Evolutionary conservation across 2,797 vertebrate genomes (phyloP).

Genomic region (Dipus sagitta): DNA sequence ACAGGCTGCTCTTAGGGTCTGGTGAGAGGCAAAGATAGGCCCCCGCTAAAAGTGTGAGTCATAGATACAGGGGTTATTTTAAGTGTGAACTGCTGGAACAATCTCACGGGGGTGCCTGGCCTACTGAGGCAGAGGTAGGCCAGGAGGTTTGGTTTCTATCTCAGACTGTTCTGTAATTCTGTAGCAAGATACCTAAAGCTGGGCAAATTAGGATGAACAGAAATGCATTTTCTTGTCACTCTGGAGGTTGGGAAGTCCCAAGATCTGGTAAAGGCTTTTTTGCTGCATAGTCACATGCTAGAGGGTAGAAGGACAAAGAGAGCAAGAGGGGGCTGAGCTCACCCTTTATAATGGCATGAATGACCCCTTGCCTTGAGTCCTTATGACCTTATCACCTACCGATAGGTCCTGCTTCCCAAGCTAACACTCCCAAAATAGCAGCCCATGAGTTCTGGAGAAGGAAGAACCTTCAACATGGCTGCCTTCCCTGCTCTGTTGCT

Average conservation of each 20-base stretch:
- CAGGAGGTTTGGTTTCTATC: background rate
- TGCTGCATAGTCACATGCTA: background rate
- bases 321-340: background rate
- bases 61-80: background rate
- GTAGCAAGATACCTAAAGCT: background rate
- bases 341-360: background rate
- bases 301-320: background rate
- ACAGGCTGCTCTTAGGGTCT: background rate
- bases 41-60: background rate
- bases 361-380: background rate
- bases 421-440: background rate
- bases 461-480: background rate
- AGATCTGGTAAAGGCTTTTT: background rate
- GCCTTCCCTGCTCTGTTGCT: background rate
- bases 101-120: background rate
- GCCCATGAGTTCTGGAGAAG: background rate
- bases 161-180: background rate
- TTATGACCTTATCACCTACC: background rate
- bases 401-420: background rate
- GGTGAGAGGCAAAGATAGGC: background rate
- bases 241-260: background rate
- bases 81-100: background rate
- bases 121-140: background rate
- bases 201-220: background rate
- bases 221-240: constrained; percentile 1